Percentiles rank a stretch among this genome's conserved stretches.
Conservation (phyloP, 2,113 vertebrate species). For the Platysteira castanea region DNA sequence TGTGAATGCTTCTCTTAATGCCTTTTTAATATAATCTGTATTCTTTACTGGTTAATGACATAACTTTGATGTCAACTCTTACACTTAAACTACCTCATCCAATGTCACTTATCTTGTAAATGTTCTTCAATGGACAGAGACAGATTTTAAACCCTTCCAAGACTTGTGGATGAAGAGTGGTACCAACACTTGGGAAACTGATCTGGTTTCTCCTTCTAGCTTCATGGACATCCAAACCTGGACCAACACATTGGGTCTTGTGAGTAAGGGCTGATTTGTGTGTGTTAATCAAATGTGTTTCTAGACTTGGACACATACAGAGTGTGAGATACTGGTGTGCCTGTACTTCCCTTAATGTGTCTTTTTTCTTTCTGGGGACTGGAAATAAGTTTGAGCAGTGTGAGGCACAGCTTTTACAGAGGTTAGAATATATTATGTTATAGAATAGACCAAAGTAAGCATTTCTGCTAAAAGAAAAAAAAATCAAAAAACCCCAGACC, state of each 20-base stretch:
- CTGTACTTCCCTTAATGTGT: not conserved
- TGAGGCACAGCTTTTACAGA: not conserved
- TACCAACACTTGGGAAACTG: not conserved
- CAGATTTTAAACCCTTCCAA: not conserved
- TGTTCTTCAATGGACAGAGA: fast-evolving
- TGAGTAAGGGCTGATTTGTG: not conserved
- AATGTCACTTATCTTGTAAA: not conserved
- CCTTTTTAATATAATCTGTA: not conserved
- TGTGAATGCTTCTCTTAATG: not conserved
- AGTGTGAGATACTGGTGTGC: not conserved
- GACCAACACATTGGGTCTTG: not conserved
- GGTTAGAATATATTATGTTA: not conserved
- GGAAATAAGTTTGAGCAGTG: not conserved
- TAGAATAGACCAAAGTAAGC: not conserved
- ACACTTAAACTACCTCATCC: not conserved
- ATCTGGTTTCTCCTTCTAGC: not conserved
- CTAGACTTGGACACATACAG: not conserved
- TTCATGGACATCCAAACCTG: not conserved
- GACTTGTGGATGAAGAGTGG: not conserved
- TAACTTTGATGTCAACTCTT: not conserved
- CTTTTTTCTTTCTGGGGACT: not conserved
- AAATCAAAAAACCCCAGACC: not conserved
- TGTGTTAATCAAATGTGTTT: not conserved
- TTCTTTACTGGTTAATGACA: not conserved
- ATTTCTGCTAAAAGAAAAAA: not conserved